phyloP scores from a whole-genome alignment of 1,140 invertebrate genomes.

The Dendrolimus kikuchii region DNA sequence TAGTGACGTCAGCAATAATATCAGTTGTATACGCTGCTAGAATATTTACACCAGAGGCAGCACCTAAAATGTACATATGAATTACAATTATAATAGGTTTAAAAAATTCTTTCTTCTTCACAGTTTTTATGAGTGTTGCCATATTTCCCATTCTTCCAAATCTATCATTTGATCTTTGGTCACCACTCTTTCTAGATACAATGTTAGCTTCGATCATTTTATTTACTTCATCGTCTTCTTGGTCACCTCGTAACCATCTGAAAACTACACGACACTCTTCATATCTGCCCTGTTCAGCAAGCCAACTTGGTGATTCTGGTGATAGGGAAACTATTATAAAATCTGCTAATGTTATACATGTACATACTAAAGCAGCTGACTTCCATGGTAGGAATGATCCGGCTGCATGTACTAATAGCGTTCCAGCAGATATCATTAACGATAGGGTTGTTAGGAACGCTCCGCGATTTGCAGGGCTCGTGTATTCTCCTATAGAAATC shows the following conservation, averaged over 20 bases:
- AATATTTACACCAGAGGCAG: slow-evolving; percentile 43
- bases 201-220: slow-evolving; percentile 42
- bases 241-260: slow-evolving; percentile 60
- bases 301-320: slow-evolving; percentile 82
- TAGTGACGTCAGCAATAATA: slow-evolving; percentile 69
- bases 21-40: slow-evolving; percentile 79
- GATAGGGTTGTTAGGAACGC: slow-evolving; percentile 57
- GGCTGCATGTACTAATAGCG: slow-evolving; percentile 68
- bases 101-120: slow-evolving; percentile 44
- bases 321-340: slow-evolving; percentile 65
- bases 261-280: slow-evolving; percentile 65
- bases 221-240: slow-evolving; percentile 45
- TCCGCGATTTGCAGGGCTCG: slow-evolving; percentile 59
- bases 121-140: slow-evolving; percentile 7
- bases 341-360: slow-evolving; percentile 57
- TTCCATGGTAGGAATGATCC: slow-evolving; percentile 73
- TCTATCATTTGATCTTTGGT: slow-evolving; percentile 16
- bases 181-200: neutral
- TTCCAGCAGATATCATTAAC: slow-evolving; percentile 55
- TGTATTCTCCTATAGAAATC: slow-evolving; percentile 27
- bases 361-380: slow-evolving; percentile 63
- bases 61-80: slow-evolving; percentile 33
- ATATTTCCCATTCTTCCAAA: slow-evolving; percentile 15
- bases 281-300: slow-evolving; percentile 65
- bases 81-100: slow-evolving; percentile 49